Base-by-base conservation (phyloP, 2,888 invertebrate genomes). In the Plutella xylostella region DNA sequence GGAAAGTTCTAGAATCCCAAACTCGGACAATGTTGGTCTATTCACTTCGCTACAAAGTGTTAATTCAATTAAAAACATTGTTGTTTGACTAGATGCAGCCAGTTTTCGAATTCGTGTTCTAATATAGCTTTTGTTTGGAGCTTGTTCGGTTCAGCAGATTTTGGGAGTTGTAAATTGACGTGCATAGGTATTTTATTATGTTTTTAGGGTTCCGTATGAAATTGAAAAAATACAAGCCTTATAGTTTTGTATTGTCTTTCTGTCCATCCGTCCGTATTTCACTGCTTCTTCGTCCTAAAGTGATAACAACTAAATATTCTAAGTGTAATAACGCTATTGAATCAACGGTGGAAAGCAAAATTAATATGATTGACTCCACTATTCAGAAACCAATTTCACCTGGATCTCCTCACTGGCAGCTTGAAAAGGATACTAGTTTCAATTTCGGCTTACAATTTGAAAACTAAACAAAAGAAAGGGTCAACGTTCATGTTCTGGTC, bases 11-110 rank as follows among this genome's bases (percentile, higher is more conserved):
- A 17, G 22, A 37, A 18, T 39, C 38, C 40, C 18, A 37, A 45
- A 39, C 46, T 45, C 42, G 11, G 40, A 49, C 52, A 51, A 51
- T 51, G 57, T 54, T 54, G 46, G 50, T 19, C 43, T 49, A 43
- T 43, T 46, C 53, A 50, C 60, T 67, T 67, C 51, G 55, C 57
- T 51, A 50, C 53, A 20, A 50, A 51, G 60, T 69, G 70, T 62
- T 70, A 72, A 73, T 68, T 69, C 55, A 65, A 72, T 72, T 70
- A 66, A 63, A 64, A 65, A 53, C 49, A 58, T 58, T 59, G 49
- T 48, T 51, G 51, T 53, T 53, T 52, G 49, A 45, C 45, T 45
- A 40, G 22, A n/a, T 11, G 37, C 14, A 37, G 34, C 11, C 7
- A 3, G 34, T 34, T 34, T 2, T 34, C 7, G 34, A 15, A 19